These are phyloP conservation scores for Drosophila nigricruria DNA, from an alignment of 2,888 invertebrate genomes.

Conservation along the genomic window DNA sequence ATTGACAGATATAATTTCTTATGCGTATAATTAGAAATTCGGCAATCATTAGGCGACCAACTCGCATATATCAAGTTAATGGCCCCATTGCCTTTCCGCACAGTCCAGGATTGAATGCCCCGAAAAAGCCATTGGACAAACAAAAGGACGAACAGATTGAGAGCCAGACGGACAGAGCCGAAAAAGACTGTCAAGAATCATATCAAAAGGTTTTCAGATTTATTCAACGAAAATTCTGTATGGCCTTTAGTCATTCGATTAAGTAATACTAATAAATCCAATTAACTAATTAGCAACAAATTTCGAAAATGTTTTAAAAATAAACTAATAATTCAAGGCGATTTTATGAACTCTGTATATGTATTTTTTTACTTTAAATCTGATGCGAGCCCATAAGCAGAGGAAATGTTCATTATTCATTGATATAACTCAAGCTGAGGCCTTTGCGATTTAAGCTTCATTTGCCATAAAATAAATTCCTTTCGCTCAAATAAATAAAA, in stretches of 20 bases:
- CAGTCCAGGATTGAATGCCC: constrained; percentile 56
- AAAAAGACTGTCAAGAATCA: constrained; percentile 13
- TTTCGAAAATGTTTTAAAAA: background rate
- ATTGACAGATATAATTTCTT: constrained; percentile 82
- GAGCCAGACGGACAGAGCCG: background rate
- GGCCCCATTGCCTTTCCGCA: constrained; percentile 67
- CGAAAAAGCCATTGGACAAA: constrained; percentile 20
- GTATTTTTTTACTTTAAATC: constrained; percentile 7
- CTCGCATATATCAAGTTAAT: constrained; percentile 77
- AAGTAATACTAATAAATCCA: constrained; percentile 2
- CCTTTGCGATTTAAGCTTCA: constrained; percentile 54
- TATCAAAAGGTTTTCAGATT: constrained; percentile 17
- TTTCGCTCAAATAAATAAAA: constrained; percentile 67
- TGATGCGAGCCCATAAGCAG: constrained; percentile 4
- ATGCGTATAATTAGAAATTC: constrained; percentile 82
- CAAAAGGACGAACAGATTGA: constrained; percentile 23
- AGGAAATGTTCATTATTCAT: constrained; percentile 49
- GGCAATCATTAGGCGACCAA: constrained; percentile 76
- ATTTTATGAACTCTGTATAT: constrained; percentile 20
- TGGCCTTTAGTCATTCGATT: constrained; percentile 13
- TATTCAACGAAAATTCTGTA: constrained; percentile 4
- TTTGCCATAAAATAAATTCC: constrained; percentile 67
- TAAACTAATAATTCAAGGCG: constrained; percentile 6
- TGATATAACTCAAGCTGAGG: constrained; percentile 53
- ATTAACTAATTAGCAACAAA: constrained; percentile 44